Evolutionary conservation across 53 echinoderm and acorn worm species (phyloP).

Genomic region (Paracentrotus lividus): DNA sequence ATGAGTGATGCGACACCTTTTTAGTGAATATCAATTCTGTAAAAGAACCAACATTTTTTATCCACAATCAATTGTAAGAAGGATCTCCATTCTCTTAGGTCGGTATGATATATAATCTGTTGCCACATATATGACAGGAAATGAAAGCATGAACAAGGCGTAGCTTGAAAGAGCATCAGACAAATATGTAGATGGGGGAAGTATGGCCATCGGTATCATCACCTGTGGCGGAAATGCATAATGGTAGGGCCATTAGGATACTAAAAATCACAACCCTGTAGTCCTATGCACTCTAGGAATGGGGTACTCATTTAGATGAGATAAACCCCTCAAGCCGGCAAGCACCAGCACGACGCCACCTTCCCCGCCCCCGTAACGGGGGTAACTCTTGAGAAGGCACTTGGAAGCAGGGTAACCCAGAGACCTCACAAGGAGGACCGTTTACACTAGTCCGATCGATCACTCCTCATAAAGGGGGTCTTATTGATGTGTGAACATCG

Average conservation of each 20-base stretch:
- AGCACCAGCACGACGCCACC: constrained; percentile 50
- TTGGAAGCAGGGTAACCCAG: neutral
- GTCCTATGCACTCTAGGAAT: constrained; percentile 22
- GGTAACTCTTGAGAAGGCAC: constrained; percentile 5
- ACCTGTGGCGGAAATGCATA: constrained; percentile 65
- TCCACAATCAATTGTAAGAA: too few relatives aligned
- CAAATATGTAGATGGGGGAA: neutral
- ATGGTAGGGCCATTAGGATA: constrained; percentile 57
- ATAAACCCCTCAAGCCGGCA: constrained; percentile 55
- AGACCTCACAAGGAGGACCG: neutral
- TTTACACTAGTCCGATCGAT: neutral
- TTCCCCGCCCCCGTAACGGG: neutral
- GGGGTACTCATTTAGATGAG: constrained; percentile 41
- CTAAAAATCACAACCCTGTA: constrained; percentile 52
- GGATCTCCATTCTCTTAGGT: too few relatives aligned
- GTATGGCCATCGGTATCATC: constrained; percentile 44
- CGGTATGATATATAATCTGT: neutral
- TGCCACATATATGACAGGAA: neutral
- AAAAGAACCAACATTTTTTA: too few relatives aligned
- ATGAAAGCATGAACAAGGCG: neutral
- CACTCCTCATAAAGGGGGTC: neutral
- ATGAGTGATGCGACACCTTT: neutral
- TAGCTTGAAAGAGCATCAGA: neutral
- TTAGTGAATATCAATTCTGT: neutral
- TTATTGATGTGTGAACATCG: neutral